Base-by-base conservation (phyloP, 2,888 invertebrate species). In the Eristalis pertinax region DNA sequence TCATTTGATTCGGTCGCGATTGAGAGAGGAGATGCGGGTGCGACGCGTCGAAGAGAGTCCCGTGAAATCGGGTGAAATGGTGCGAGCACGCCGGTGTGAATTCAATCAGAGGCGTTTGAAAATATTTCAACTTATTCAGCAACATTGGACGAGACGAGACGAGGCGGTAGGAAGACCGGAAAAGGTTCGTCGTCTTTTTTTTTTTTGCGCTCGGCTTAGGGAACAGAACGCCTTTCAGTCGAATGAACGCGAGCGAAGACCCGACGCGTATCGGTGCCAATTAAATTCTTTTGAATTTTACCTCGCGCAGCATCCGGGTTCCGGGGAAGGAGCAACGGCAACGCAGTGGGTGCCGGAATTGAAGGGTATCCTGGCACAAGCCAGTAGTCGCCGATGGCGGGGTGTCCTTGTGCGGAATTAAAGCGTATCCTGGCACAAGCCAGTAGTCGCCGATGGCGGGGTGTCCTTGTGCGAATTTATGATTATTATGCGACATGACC, bases 81-180 rank as follows among this genome's bases (percentile, higher is more conserved):
- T 74, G 85, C 70, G 70, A 70, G 65, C 80, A 70, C 69, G 63
- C 38, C 38, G 15, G 35, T 64, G 22, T 56, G 56, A 69, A 79
- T 87, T 87, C 87, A 87, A 87, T 87, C 87, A 87, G 74, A 80
- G 84, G 73, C 84, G 79, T 87, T 84, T 87, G n/a, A 80, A 84
- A 80, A 84, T 80, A 87, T 80, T 87, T 87, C 65, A 75, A 87
- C 73, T 79, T 69, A 87, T 80, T 87, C 87, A 87, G 76, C 87
- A 75, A 67, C n/a, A 80, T 79, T 83, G 79, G n/a, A 19, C 43
- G 58, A 43, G 11, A 13, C n/a, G 65, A 7, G 63, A 41, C 24
- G 56, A 22, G 41, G 1, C 62, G 64, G 38, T 19, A 32, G 43
- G 38, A 72, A 60, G 60, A 76, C n/a, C 78, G 79, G 32, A 32